phyloP scores from a whole-genome alignment of 2,888 invertebrate species.

The Diarsia mendica region DNA sequence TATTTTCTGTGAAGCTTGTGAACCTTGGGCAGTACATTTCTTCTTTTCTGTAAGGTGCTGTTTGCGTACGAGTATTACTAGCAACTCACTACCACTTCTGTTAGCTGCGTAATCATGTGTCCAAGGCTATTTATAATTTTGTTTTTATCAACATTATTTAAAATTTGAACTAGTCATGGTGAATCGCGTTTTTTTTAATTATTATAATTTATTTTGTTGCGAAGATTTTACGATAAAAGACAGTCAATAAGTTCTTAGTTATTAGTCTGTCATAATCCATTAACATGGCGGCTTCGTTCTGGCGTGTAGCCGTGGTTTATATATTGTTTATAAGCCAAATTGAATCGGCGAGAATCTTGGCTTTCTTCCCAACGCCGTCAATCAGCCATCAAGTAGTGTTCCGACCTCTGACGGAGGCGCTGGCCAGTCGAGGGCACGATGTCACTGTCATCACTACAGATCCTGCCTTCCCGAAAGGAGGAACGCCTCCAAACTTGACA shows the following conservation, averaged over 20 bases:
- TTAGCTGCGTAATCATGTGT: neutral
- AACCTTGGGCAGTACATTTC: too few relatives aligned
- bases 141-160: neutral
- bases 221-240: neutral
- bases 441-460: neutral
- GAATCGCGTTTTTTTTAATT: neutral
- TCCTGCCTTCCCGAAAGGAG: conserved; percentile 8
- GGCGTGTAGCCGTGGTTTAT: neutral
- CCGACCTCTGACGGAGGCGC: conserved; percentile 12
- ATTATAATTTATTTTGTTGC: neutral
- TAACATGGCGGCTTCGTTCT: conserved; percentile 9
- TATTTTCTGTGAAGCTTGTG: too few relatives aligned
- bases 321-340: neutral
- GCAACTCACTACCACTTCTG: neutral
- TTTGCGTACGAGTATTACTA: too few relatives aligned
- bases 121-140: neutral
- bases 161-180: neutral
- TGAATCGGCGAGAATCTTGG: neutral
- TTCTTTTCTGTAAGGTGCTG: too few relatives aligned
- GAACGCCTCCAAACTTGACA: conserved; percentile 5
- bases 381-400: conserved; percentile 13
- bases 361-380: neutral
- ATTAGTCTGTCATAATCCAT: neutral
- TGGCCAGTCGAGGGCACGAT: neutral
- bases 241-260: neutral